Evolutionary conservation across 2,113 vertebrate species (phyloP), one percentile per base, ranked within the genome.

Genomic region (Henicopernis longicauda): DNA sequence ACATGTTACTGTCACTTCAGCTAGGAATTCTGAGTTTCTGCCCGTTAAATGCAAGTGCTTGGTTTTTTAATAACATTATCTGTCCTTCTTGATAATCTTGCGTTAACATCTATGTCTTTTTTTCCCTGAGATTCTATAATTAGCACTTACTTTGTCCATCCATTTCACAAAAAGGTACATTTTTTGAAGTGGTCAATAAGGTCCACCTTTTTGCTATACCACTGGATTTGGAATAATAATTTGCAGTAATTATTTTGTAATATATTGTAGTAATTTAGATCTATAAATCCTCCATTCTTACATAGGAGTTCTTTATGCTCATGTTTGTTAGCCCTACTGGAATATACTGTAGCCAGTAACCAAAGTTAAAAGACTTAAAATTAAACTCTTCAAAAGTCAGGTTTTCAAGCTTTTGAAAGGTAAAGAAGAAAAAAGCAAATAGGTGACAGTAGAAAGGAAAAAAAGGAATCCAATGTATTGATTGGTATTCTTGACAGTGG

Each of bases 81-180:
- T 91, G 25, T 31, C 38, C 73, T 94, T 95, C 44, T 96, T 4
- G 10, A 47, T 78, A 82, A 91, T 80, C 85, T 78, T 62, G 29
- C 71, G 67, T 95, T 96, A 82, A 90, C 47, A 93, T 88, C 38
- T 57, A 8, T 80, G 36, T 57, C 52, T 74, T 93, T 94, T 95
- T 95, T 79, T 38, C 69, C 44, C 32, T 50, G 44, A 66, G n/a
- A 76, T 81, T 89, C 74, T 86, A 2, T 95, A 79, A 93, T 89
- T 95, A 84, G 22, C 71, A 79, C 55, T 93, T 93, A 44, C 52
- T 97, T 95, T 92, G 36, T 78, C 77, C 74, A n/a, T 90, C 86
- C 82, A 22, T 89, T 92, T 85, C 65, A 89, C 77, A 86, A 91
- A 91, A 89, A 62, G 25, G 70, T 82, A 42, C 17, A 22, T 67